phyloP scores from a whole-genome alignment of 2,888 invertebrate genomes.

The Asteroscopus sphinx region DNA sequence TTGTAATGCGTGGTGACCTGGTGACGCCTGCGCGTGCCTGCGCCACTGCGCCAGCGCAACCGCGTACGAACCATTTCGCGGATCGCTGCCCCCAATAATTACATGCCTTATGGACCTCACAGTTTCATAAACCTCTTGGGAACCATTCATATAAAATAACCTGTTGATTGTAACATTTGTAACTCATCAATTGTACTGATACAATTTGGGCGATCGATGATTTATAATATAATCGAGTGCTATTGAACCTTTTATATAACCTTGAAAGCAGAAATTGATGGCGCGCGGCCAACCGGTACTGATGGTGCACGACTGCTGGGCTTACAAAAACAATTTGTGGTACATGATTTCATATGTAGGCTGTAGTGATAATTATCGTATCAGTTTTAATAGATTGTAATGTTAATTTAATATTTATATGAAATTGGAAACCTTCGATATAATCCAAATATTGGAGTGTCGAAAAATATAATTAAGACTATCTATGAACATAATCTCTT shows the following conservation, averaged over 20 bases:
- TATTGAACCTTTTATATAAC: constrained; percentile 63
- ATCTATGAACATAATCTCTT: constrained; percentile 59
- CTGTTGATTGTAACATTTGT: constrained; percentile 73
- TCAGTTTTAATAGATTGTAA: constrained; percentile 30
- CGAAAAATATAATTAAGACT: constrained; percentile 60
- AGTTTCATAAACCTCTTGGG: constrained; percentile 67
- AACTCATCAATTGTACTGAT: constrained; percentile 65
- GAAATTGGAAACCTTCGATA: constrained; percentile 47
- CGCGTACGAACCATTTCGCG: constrained; percentile 76
- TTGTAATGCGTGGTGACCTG: constrained; percentile 57
- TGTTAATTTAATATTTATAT: constrained; percentile 28
- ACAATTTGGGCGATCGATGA: constrained; percentile 69
- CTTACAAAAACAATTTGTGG: constrained; percentile 46
- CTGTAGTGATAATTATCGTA: constrained; percentile 33
- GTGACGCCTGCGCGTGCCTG: constrained; percentile 56
- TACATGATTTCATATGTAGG: constrained; percentile 20
- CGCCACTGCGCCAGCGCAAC: constrained; percentile 60
- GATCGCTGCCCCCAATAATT: constrained; percentile 79
- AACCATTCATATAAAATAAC: constrained; percentile 64
- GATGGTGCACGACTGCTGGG: constrained; percentile 44
- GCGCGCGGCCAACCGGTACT: constrained; percentile 49
- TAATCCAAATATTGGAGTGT: constrained; percentile 27
- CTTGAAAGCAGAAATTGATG: constrained; percentile 54
- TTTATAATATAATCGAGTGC: constrained; percentile 64
- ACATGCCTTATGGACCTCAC: constrained; percentile 67